phyloP scores from a whole-genome alignment of 2,797 vertebrate species.

The Sus cebifrons region DNA sequence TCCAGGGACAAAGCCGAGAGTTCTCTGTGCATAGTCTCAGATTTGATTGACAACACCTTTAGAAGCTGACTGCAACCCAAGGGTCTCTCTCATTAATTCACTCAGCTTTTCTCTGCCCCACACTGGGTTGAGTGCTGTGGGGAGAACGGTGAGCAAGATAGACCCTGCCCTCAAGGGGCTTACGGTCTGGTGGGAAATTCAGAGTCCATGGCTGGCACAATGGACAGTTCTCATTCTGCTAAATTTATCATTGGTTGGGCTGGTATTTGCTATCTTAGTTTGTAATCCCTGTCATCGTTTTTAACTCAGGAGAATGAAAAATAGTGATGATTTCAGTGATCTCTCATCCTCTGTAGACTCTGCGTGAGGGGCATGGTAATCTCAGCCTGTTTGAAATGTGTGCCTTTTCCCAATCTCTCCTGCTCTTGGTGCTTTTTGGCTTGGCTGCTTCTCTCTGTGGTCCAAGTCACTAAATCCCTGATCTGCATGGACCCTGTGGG shows the following conservation, averaged over 20 bases:
- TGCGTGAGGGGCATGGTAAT: background rate
- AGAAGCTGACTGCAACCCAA: background rate
- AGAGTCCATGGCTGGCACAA: background rate
- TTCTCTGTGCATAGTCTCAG: background rate
- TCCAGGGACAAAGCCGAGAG: too few species aligned
- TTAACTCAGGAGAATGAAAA: background rate
- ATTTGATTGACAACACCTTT: background rate
- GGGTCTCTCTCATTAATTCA: background rate
- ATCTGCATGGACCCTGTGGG: background rate
- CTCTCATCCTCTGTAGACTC: background rate
- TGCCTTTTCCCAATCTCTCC: background rate
- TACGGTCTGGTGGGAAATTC: background rate
- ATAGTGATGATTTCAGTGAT: background rate
- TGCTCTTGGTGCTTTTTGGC: background rate
- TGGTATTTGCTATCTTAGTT: background rate
- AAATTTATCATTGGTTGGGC: background rate
- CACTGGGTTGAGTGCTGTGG: background rate
- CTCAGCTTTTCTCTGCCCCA: background rate
- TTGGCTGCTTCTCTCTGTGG: background rate
- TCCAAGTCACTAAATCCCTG: background rate
- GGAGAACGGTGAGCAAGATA: background rate
- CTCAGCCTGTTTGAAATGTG: background rate
- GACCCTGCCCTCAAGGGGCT: background rate
- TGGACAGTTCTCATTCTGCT: background rate
- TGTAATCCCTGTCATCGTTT: background rate